Percentiles rank a stretch among this genome's conserved stretches.
These are phyloP conservation scores for Gasterosteus nipponicus DNA, from an alignment of 2,113 vertebrate genomes.

Conservation along the genomic window DNA sequence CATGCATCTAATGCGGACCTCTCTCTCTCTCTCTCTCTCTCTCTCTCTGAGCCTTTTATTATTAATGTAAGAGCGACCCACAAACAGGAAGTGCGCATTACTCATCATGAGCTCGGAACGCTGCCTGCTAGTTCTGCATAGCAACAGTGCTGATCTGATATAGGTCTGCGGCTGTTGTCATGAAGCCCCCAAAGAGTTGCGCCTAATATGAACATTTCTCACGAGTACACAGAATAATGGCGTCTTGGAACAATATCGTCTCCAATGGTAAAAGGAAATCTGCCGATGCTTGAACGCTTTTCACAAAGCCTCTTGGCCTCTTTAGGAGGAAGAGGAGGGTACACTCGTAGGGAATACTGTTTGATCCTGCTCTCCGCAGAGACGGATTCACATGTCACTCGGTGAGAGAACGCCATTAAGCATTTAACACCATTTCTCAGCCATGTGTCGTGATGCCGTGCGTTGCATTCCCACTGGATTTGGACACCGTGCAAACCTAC, in stretches of 20 bases:
- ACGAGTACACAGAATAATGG: not conserved
- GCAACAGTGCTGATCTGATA: constrained; percentile 67
- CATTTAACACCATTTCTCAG: constrained; percentile 19
- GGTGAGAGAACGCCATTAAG: constrained; percentile 36
- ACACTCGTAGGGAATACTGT: not conserved
- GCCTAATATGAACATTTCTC: not conserved
- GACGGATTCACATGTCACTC: constrained; percentile 25
- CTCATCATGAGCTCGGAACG: constrained; percentile 54
- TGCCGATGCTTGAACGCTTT: not conserved
- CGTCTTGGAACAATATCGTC: not conserved
- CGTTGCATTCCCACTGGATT: constrained; percentile 31
- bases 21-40: not conserved
- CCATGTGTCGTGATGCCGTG: constrained; percentile 25
- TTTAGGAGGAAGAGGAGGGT: not conserved
- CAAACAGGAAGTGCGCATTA: constrained; percentile 70
- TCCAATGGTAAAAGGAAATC: constrained; percentile 6
- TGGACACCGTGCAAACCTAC: constrained; percentile 8
- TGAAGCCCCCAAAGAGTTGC: constrained; percentile 10
- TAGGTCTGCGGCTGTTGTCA: constrained; percentile 37
- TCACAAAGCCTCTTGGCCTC: not conserved
- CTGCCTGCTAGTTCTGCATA: constrained; percentile 64
- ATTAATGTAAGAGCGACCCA: constrained; percentile 65
- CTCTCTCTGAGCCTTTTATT: constrained; percentile 56
- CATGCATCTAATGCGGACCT: constrained; percentile 48
- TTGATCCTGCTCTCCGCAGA: constrained; percentile 16